Base-by-base conservation (phyloP, 2,113 vertebrate genomes). In the Cepphus grylle region DNA sequence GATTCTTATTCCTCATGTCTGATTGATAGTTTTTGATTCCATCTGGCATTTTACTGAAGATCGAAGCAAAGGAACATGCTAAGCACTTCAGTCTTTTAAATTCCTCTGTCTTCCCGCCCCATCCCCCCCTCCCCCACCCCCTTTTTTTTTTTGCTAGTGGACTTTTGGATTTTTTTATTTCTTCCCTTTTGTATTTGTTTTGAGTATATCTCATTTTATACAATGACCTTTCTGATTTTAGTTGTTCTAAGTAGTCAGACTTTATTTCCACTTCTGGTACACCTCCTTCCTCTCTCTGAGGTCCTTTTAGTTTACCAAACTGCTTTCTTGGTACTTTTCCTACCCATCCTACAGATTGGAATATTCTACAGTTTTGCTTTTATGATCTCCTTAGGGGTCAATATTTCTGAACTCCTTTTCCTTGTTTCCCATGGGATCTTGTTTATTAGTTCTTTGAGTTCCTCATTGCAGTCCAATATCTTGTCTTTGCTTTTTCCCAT, bases 41-140 rank as follows among this genome's bases (percentile, higher is more conserved):
- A 27, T 45, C 9, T 59, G 32, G 8, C 49, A 56, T 72, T 73
- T 69, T 52, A 73, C n/a, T 74, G 36, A 88, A 86, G 52, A 53
- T 12, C 5, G 7, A 81, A 58, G 59, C 22, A 83, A 50, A 83
- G 18, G 10, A 77, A 52, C 34, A 30, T 34, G 36, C 1, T 16
- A 45, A 83, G 23, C 10, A 23, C 34, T 84, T 70, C 36, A 73
- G 11, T 3, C 19, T 74, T 89, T 65, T 58, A 66, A 3, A 15
- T 77, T 86, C 30, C 15, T 52, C 40, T 36, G 13, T 17, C 13
- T 38, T 3, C 9, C 27, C 27, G 16, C 3, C n/a, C 6, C 26
- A 6, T 2, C 5, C 45, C 8, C 12, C 2, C 15, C 27, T 15
- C 3, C 47, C 6, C 26, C 8, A 3, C 5, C 45, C 8, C 12